Percentiles rank a stretch among this genome's conserved stretches.
Conservation (phyloP, 37 sponge, comb jelly and placozoan species). For the Halichondria panicea region DNA sequence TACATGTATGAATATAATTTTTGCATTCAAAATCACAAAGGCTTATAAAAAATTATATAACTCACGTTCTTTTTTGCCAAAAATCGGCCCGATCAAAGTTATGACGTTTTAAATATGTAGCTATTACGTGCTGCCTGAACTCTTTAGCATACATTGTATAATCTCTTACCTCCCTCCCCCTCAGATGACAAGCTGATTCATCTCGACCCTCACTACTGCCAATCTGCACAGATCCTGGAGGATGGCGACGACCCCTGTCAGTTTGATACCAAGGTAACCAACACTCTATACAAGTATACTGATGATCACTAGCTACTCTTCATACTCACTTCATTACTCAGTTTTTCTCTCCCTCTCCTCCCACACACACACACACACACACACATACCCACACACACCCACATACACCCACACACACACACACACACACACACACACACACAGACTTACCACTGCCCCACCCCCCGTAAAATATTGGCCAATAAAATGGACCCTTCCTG, state of each 20-base stretch:
- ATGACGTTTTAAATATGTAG: too few relatives aligned
- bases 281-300: background rate
- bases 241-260: background rate
- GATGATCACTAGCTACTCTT: background rate
- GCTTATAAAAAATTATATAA: too few relatives aligned
- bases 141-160: too few relatives aligned
- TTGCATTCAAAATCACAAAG: too few relatives aligned
- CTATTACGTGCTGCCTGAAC: too few relatives aligned
- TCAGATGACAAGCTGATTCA: slow-evolving; percentile 87
- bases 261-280: slow-evolving; percentile 27
- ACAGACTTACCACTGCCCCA: slow-evolving; percentile 85
- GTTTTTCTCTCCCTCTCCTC: background rate
- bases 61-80: too few relatives aligned
- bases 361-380: background rate
- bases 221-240: slow-evolving; percentile 41
- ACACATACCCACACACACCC: too few relatives aligned
- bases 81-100: too few relatives aligned
- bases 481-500: slow-evolving; percentile 96
- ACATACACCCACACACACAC: slow-evolving; percentile 2
- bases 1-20: too few relatives aligned
- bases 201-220: slow-evolving; percentile 95
- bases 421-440: slow-evolving; percentile 4
- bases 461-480: slow-evolving; percentile 80
- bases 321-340: too few relatives aligned
- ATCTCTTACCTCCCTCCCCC: background rate